Evolutionary conservation across 2,888 invertebrate genomes (phyloP).

Genomic region (Eurois occulta): DNA sequence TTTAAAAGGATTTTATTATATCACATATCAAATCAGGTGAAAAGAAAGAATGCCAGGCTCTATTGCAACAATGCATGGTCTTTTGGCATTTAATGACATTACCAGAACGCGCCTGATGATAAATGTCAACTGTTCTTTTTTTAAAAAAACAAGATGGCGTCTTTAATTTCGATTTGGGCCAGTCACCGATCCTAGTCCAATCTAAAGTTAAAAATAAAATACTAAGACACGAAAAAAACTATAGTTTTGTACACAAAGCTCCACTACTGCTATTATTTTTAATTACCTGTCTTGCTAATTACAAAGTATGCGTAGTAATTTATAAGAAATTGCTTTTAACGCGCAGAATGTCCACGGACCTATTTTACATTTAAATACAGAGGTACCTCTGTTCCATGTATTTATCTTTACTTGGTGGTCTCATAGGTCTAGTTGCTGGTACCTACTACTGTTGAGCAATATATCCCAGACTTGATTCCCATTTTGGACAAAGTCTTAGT

Average conservation of each 20-base stretch:
- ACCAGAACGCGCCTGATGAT: neutral
- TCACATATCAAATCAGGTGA: neutral
- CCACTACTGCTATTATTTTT: constrained; percentile 36
- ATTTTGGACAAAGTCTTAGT: neutral
- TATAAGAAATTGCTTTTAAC: constrained; percentile 50
- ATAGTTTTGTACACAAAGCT: constrained; percentile 9
- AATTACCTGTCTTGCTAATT: constrained; percentile 50
- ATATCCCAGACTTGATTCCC: neutral
- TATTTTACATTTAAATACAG: constrained; percentile 24
- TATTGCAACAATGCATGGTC: no score
- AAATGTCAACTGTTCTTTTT: neutral
- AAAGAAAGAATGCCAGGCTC: neutral
- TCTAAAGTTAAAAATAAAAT: neutral
- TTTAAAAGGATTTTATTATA: neutral
- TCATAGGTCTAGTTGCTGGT: neutral
- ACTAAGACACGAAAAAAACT: neutral
- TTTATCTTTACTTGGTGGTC: neutral
- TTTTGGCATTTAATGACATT: neutral
- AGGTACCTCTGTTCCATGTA: neutral
- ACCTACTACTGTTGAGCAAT: neutral
- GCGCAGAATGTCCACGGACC: constrained; percentile 19
- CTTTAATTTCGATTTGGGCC: neutral
- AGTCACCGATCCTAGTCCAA: neutral
- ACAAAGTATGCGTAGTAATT: constrained; percentile 55
- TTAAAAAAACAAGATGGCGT: neutral